A percentile compares a stretch with the other conserved stretches of the same genome.
Evolutionary conservation across 2,888 invertebrate genomes (phyloP).

Genomic region (Tenthredo livida): DNA sequence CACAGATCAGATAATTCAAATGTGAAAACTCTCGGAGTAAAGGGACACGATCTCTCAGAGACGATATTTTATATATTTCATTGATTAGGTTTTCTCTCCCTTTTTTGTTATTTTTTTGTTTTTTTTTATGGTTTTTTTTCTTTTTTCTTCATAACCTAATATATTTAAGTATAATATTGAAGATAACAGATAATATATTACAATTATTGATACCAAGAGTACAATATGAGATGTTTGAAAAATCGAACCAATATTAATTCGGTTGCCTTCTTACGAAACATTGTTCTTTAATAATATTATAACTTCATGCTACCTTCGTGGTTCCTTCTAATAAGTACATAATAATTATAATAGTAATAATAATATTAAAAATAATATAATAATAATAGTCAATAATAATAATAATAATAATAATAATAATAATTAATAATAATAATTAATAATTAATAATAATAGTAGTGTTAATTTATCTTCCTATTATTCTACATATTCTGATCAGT

Average conservation of each 20-base stretch:
- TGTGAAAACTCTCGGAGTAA: slow-evolving; percentile 47
- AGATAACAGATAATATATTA: slow-evolving; percentile 73
- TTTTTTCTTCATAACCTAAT: slow-evolving; percentile 68
- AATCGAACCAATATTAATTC: slow-evolving; percentile 23
- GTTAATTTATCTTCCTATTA: slow-evolving; percentile 67
- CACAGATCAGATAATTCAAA: slow-evolving; percentile 57
- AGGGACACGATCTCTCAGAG: slow-evolving; percentile 65
- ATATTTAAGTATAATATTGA: slow-evolving; percentile 70
- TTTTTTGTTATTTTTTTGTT: background rate
- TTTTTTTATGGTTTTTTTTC: slow-evolving; percentile 47
- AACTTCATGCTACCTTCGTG: slow-evolving; percentile 63
- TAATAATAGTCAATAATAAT: slow-evolving; percentile 56
- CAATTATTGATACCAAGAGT: slow-evolving; percentile 48
- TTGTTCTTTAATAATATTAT: slow-evolving; percentile 68
- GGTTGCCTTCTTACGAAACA: slow-evolving; percentile 29
- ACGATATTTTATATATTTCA: slow-evolving; percentile 69
- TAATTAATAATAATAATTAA: slow-evolving; percentile 65
- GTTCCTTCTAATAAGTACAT: slow-evolving; percentile 37
- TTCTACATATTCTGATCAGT: slow-evolving; percentile 60
- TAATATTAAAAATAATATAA: slow-evolving; percentile 67
- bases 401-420: slow-evolving; percentile 49
- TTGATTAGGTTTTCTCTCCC: slow-evolving; percentile 60
- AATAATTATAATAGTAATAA: slow-evolving; percentile 61
- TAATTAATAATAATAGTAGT: slow-evolving; percentile 66
- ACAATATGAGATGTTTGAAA: slow-evolving; percentile 38